Evolutionary conservation across 1,140 invertebrate genomes (phyloP).

Genomic region (Brachionus angularis): DNA sequence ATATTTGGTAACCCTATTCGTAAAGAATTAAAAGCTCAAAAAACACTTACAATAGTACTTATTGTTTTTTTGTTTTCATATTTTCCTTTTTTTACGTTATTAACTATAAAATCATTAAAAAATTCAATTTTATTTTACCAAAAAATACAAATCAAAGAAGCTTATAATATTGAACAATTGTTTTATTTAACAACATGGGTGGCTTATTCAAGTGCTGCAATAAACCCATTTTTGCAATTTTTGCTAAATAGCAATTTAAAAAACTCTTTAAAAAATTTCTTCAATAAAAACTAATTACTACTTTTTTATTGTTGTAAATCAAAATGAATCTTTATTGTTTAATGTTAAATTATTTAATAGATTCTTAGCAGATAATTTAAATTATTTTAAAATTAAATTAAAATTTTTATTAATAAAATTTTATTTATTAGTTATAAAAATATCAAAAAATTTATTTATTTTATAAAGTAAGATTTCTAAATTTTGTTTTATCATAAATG

Average conservation of each 20-base stretch:
- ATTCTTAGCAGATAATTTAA: too few relatives aligned
- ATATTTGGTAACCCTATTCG: slow-evolving; percentile 28
- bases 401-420: too few relatives aligned
- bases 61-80: slow-evolving; percentile 35
- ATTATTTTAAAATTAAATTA: too few relatives aligned
- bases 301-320: too few relatives aligned
- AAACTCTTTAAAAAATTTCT: too few relatives aligned
- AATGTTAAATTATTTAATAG: too few relatives aligned
- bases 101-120: background rate
- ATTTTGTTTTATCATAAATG: too few relatives aligned
- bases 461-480: too few relatives aligned
- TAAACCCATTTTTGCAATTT: slow-evolving; percentile 35
- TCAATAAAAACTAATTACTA: too few relatives aligned
- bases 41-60: slow-evolving; percentile 13
- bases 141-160: background rate
- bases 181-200: slow-evolving; percentile 22
- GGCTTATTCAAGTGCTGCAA: slow-evolving; percentile 30
- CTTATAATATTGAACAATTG: background rate
- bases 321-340: too few relatives aligned
- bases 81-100: slow-evolving; percentile 40
- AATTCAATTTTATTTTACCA: background rate
- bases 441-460: too few relatives aligned
- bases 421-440: too few relatives aligned
- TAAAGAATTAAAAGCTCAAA: slow-evolving; percentile 39
- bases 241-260: slow-evolving; percentile 32